Base-by-base conservation (phyloP, 2,797 vertebrate genomes). In the Bradypus variegatus region DNA sequence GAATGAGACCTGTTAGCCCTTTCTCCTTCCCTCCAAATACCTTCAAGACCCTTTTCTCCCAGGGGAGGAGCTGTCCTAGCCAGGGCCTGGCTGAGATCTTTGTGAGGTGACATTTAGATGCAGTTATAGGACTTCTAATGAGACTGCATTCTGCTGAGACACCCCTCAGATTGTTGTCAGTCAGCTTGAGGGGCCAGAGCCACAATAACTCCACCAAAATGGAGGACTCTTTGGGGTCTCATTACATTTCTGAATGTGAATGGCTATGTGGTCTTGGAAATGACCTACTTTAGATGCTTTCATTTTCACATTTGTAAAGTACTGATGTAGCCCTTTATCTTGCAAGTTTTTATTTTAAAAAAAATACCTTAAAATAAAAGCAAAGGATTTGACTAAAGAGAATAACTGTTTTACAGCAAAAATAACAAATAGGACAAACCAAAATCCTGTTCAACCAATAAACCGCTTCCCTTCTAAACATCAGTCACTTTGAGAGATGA, bases 11-110 rank as follows among this genome's bases (percentile, higher is more conserved):
- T 93, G 75, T 79, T 92, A 48, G 93, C 86, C 50, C 36, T 89
- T 55, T 50, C 60, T 92, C 75, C 64, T 86, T 81, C 88, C 69
- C 80, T 92, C 86, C 67, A 73, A 91, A 91, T 89, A 92, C 65
- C 73, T 84, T 86, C 75, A 92, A 95, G 94, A 91, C 58, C 67
- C 93, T 75, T 53, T 81, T 7, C 73, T 93, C 92, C 92, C 75
- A 19, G 12, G 84, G 82, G 94, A 95, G 67, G 76, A 55, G 5
- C 25, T 45, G 21, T 69, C 41, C 45, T 36, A 77, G 38, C 27
- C 41, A n/a, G 60, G 3, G 45, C 65, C 67, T 36, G 50, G 76
- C 41, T 86, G 75, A 86, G 84, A 62, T 70, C 85, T 90, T 86
- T 67, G 80, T 65, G 77, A 92, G 89, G 89, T 72, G 69, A 29